Conservation (phyloP, 2,113 vertebrate species). For the Erythrolamprus reginae region DNA sequence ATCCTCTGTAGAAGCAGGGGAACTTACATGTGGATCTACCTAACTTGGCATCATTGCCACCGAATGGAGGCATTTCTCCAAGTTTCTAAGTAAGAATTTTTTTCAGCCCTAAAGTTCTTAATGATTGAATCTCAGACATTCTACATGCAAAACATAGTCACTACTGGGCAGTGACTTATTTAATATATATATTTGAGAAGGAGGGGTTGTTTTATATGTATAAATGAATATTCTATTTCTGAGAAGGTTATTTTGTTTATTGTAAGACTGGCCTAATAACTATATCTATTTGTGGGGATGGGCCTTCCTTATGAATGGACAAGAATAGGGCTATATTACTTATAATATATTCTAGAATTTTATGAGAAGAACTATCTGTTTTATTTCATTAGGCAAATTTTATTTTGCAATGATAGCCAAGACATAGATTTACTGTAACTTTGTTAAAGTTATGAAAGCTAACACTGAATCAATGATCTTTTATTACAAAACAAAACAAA, state of each 20-base stretch:
- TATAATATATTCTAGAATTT: background rate
- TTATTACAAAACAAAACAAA: background rate
- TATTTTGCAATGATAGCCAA: background rate
- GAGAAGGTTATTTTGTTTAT: background rate
- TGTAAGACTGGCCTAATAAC: background rate
- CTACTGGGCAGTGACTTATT: background rate
- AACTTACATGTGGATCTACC: background rate
- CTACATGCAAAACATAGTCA: background rate
- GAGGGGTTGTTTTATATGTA: background rate
- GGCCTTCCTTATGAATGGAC: background rate
- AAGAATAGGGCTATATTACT: background rate
- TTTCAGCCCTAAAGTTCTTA: background rate
- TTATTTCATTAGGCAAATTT: background rate
- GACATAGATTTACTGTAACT: background rate
- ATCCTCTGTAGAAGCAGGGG: background rate
- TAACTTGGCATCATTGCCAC: background rate
- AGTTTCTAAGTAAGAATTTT: background rate
- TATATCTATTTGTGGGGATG: background rate
- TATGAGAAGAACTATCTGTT: background rate
- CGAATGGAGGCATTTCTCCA: background rate
- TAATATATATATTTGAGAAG: background rate
- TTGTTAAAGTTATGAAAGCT: background rate
- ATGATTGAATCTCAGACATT: background rate
- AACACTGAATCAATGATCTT: too few relatives aligned
- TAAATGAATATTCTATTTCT: background rate